Evolutionary conservation across 2,888 invertebrate species (phyloP).

Genomic region (Phortica magna): DNA sequence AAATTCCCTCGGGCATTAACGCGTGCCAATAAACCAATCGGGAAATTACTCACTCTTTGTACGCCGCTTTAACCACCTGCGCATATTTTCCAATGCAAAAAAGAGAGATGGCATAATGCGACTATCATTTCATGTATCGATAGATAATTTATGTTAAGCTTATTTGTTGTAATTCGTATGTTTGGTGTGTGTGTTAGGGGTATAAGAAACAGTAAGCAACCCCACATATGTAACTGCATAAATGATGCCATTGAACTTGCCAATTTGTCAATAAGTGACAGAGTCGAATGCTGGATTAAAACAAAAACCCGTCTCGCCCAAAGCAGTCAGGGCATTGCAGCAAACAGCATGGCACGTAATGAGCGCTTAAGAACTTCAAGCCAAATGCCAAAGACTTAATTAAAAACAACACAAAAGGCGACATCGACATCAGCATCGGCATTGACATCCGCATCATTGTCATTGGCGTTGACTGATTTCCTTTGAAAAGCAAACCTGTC

Average conservation of each 20-base stretch:
- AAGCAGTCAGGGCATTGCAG: no score
- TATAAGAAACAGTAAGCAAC: neutral
- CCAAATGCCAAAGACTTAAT: slow-evolving; percentile 7
- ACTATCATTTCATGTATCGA: neutral
- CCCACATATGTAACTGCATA: neutral
- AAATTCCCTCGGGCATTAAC: neutral
- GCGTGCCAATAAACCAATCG: neutral
- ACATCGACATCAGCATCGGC: neutral
- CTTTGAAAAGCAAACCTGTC: slow-evolving; percentile 14
- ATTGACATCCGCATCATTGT: neutral
- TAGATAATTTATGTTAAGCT: neutral
- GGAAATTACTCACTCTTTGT: neutral
- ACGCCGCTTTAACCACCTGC: neutral
- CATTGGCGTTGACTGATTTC: neutral
- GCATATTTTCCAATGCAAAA: neutral
- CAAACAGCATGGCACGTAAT: neutral
- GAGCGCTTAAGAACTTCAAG: neutral
- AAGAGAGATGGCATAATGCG: neutral
- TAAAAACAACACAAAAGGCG: neutral
- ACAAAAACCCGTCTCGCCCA: neutral
- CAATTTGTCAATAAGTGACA: neutral
- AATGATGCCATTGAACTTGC: neutral
- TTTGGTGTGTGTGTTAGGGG: neutral
- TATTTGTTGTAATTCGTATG: no score
- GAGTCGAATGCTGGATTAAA: neutral